These are phyloP conservation scores for Phalacrocorax brasilianus DNA, from an alignment of 2,113 vertebrate genomes.

Conservation along the genomic window DNA sequence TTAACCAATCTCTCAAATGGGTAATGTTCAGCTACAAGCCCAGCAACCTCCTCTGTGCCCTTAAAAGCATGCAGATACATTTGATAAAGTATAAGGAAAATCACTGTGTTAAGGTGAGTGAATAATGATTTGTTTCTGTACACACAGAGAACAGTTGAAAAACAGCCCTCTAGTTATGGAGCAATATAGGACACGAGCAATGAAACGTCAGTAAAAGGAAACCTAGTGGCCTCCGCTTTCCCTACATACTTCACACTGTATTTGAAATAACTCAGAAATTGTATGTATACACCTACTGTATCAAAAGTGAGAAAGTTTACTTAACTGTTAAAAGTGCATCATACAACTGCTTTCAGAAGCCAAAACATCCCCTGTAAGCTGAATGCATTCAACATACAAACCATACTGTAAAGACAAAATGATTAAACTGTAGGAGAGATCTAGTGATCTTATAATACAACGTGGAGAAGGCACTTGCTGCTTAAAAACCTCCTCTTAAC, in stretches of 20 bases:
- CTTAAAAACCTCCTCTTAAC: not conserved
- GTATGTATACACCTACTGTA: not conserved
- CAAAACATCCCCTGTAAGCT: not conserved
- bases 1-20: not conserved
- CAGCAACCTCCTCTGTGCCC: not conserved
- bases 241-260: not conserved
- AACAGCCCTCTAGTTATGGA: not conserved
- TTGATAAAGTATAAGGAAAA: too few species aligned
- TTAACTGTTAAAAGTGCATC: not conserved
- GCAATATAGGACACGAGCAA: not conserved
- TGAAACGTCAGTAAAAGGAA: not conserved
- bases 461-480: not conserved
- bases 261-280: not conserved
- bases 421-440: not conserved
- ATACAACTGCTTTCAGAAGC: not conserved
- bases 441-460: not conserved
- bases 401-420: not conserved
- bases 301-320: not conserved
- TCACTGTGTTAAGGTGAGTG: not conserved
- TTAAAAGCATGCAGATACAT: not conserved
- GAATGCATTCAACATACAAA: not conserved
- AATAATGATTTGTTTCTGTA: too few species aligned
- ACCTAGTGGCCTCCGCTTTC: not conserved
- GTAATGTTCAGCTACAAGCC: not conserved
- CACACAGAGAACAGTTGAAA: rapidly evolving